Base-by-base conservation (phyloP, 2,888 invertebrate species). In the Hylaea fasciaria region DNA sequence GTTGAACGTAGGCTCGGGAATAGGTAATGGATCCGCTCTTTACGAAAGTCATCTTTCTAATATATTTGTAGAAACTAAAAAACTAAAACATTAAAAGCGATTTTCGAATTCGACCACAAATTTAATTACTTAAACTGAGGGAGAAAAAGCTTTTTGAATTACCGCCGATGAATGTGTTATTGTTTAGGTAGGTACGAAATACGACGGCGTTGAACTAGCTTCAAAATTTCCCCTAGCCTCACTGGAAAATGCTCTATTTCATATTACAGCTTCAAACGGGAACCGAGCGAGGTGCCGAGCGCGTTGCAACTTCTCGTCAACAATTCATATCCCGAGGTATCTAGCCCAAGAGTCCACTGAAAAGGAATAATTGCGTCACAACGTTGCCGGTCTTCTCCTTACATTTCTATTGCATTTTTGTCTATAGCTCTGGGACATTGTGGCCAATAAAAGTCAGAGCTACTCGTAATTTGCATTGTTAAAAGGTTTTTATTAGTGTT, bases 351-450 rank as follows among this genome's bases (percentile, higher is more conserved):
- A 47, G 37, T 45, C 48, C 63, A 60, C 68, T 71, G 62, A 71
- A 72, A 76, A 66, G 3, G 58, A 65, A 74, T 80, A 76, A 79
- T 80, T 77, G 70, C n/a, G n/a, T n/a, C n/a, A 59, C 72, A 72
- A 70, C 69, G 71, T 62, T 71, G 69, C 56, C 22, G 66, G 64
- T 64, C 70, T 69, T 61, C 69, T 71, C 48, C 57, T 62, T 62
- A 61, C 60, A 66, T 68, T 71, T 64, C 51, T 60, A 65, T 43
- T 64, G 62, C 57, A 49, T 48, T 60, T 58, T 53, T 59, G 47
- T 60, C 43, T 52, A 47, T 37, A 57, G 56, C 56, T 57, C 39
- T 16, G 57, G 32, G 49, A 51, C 48, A 64, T 64, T 53, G 57
- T 60, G 54, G 14, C 37, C 29, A 29, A 51, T 51, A 37, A 55